These are phyloP conservation scores for Styela plicata DNA, from an alignment of 23 tunicate species.

Conservation along the genomic window DNA sequence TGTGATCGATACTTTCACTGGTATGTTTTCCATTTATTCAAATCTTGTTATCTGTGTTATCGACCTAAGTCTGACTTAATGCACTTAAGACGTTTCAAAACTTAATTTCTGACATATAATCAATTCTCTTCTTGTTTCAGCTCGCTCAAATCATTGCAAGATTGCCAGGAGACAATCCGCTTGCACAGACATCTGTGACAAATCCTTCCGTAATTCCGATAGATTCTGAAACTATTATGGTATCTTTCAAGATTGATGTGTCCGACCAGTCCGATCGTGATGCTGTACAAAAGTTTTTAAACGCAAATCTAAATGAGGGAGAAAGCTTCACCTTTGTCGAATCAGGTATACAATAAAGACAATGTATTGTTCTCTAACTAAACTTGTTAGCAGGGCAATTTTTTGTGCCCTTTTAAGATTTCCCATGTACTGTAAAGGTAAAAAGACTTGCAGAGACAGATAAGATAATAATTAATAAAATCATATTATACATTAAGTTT, in stretches of 20 bases:
- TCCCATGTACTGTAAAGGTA: too few relatives aligned
- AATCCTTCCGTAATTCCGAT: not conserved
- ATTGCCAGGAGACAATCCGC: not conserved
- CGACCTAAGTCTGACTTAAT: not conserved
- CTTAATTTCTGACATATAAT: not conserved
- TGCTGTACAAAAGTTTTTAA: not conserved
- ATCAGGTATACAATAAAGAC: conserved; percentile 6
- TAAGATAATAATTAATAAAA: too few relatives aligned
- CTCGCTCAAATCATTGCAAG: not conserved
- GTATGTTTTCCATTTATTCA: too few relatives aligned
- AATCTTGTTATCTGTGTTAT: not conserved
- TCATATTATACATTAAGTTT: too few relatives aligned
- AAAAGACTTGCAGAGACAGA: too few relatives aligned
- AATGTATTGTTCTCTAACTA: too few relatives aligned
- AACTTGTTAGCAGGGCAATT: too few relatives aligned
- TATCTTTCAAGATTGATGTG: not conserved
- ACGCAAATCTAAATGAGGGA: not conserved
- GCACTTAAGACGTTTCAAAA: not conserved
- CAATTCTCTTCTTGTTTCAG: not conserved
- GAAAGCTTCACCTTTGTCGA: not conserved
- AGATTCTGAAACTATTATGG: not conserved
- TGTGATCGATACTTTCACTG: too few relatives aligned
- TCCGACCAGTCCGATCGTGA: not conserved
- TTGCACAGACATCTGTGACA: not conserved
- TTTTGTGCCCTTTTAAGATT: too few relatives aligned